These are phyloP conservation scores for Hydropsyche betteni DNA, from an alignment of 2,888 invertebrate genomes.

Conservation along the genomic window DNA sequence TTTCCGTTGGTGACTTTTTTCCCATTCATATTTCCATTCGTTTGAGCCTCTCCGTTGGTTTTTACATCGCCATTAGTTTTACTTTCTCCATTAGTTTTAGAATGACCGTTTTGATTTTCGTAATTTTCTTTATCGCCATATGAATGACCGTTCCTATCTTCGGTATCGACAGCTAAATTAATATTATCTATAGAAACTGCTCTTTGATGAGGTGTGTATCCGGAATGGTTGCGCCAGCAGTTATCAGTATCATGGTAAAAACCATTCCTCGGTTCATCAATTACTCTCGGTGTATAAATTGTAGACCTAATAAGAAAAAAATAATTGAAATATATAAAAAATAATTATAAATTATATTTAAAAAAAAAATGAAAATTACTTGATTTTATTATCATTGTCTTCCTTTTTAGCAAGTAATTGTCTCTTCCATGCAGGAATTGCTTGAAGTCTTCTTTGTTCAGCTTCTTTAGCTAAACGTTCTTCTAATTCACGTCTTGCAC, in stretches of 20 bases:
- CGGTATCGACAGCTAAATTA: conserved; percentile 59
- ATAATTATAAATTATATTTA: conserved; percentile 48
- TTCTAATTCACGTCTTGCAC: conserved; percentile 89
- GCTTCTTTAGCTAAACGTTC: conserved; percentile 85
- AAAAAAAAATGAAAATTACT: conserved; percentile 64
- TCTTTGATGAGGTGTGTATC: conserved; percentile 60
- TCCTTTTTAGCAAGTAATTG: conserved; percentile 86
- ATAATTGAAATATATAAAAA: background rate
- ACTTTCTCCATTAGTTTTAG: conserved; percentile 24
- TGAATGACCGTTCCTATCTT: conserved; percentile 60
- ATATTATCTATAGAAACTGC: conserved; percentile 74
- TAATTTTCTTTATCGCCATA: conserved; percentile 56
- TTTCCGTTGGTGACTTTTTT: conserved; percentile 59
- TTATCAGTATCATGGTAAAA: conserved; percentile 58
- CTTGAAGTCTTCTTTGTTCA: conserved; percentile 82
- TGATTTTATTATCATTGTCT: conserved; percentile 78
- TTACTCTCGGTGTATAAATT: conserved; percentile 76
- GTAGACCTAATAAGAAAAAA: conserved; percentile 65
- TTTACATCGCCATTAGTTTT: conserved; percentile 32
- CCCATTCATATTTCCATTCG: conserved; percentile 35
- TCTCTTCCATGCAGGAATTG: conserved; percentile 94
- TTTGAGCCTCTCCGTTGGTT: conserved; percentile 31
- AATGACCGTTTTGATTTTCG: conserved; percentile 41
- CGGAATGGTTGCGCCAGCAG: conserved; percentile 61
- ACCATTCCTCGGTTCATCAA: conserved; percentile 66